Percentiles rank a stretch among this genome's conserved stretches.
phyloP scores from a whole-genome alignment of 2,797 vertebrate genomes.

The Menidia menidia region DNA sequence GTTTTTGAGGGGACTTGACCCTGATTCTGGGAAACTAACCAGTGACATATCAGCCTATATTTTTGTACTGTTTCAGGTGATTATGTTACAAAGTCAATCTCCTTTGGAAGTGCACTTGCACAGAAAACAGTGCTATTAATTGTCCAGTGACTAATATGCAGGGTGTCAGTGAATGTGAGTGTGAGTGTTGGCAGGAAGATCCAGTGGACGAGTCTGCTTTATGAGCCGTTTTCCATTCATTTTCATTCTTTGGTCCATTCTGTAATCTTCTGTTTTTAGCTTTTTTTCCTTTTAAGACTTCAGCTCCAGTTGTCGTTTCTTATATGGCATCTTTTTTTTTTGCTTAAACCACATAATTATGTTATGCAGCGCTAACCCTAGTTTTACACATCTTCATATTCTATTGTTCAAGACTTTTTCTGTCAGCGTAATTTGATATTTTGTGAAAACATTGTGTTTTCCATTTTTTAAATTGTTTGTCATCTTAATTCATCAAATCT shows the following conservation, averaged over 20 bases:
- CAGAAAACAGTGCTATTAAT: conserved; percentile 61
- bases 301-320: background rate
- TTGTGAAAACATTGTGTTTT: no score
- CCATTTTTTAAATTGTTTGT: no score
- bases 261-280: conserved; percentile 21
- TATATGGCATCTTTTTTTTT: background rate
- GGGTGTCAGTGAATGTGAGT: conserved; percentile 46
- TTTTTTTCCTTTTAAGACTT: conserved; percentile 8
- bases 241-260: conserved; percentile 30
- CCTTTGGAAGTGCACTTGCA: conserved; percentile 19
- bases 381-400: background rate
- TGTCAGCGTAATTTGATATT: no score
- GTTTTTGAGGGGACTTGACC: conserved; percentile 29
- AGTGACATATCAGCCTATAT: conserved; percentile 46
- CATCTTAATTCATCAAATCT: no score
- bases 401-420: background rate
- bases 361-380: background rate
- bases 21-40: conserved; percentile 54
- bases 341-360: background rate
- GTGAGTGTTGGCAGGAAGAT: conserved; percentile 76
- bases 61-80: conserved; percentile 37
- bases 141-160: conserved; percentile 66
- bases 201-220: conserved; percentile 47
- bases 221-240: conserved; percentile 12
- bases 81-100: conserved; percentile 44